Conservation (phyloP, 37 sponge, comb jelly and placozoan species). For the Haliclona indistincta region DNA sequence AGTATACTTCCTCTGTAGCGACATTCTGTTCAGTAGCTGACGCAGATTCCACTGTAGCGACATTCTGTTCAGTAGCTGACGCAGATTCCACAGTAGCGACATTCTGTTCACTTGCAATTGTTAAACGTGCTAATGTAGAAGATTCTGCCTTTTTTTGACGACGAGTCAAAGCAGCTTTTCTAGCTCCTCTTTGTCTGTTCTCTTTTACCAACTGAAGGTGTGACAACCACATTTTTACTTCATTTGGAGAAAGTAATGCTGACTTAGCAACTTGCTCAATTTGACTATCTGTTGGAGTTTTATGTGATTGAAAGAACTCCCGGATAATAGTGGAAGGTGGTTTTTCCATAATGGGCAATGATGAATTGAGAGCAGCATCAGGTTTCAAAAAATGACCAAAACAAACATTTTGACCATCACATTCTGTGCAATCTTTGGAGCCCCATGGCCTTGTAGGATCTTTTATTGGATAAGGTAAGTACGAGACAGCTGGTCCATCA, state of each 20-base stretch:
- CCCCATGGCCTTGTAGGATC: conserved; percentile 15
- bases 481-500: conserved; percentile 3
- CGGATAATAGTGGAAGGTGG: background rate
- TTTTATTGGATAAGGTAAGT: conserved; percentile 4
- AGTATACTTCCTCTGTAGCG: too few relatives aligned
- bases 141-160: background rate
- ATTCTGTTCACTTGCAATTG: too few relatives aligned
- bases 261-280: background rate
- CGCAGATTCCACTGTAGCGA: too few relatives aligned
- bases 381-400: background rate
- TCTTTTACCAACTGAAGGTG: conserved; percentile 7
- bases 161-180: conserved; percentile 8
- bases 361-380: background rate
- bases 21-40: too few relatives aligned
- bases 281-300: background rate
- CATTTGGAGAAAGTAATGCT: background rate
- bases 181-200: conserved; percentile 16
- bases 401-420: background rate
- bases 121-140: too few relatives aligned
- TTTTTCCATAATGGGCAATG: background rate
- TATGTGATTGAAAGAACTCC: background rate
- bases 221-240: conserved; percentile 20
- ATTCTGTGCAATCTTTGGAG: background rate
- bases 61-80: too few relatives aligned
- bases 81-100: too few relatives aligned